Base-by-base conservation (phyloP, 2,113 vertebrate genomes). In the Tretioscincus oriximinensis region DNA sequence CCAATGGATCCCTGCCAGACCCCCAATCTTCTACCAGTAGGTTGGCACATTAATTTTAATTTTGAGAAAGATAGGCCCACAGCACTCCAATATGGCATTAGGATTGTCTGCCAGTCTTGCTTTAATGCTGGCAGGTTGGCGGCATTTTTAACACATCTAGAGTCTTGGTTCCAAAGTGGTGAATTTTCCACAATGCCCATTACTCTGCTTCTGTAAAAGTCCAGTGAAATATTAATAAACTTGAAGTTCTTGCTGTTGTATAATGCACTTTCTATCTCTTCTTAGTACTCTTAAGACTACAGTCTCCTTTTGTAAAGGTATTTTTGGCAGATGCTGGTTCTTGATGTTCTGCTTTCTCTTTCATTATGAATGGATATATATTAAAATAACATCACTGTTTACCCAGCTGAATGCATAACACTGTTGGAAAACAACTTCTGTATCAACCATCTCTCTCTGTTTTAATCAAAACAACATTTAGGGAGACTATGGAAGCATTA, bases 321-420 rank as follows among this genome's bases (percentile, higher is more conserved):
- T 35, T 87, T 90, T 80, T 86, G 82, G 77, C 80, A 90, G 70
- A 7, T 18, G 73, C 72, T 45, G 12, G 65, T 2, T 41, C 26
- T 85, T 81, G 84, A 47, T 63, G 7, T 71, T 10, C 10, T 22
- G 28, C 60, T 84, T 31, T 74, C 65, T 69, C 68, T 47, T 60
- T 20, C 64, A 74, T 28, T 49, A 21, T 35, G 79, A 51, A 26
- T 51, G 45, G 24, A 66, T 1, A 0, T 26, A 10, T 9, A 49
- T 84, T 80, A 77, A 73, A 72, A 28, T 18, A 54, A 12, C n/a
- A 82, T 77, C 79, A 66, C 79, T 88, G 28, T 66, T 14, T 29
- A 70, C 87, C 29, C 79, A 76, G 31, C 29, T 87, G 78, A 35
- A 60, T 60, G 45, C 22, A 20, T 49, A 45, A 29, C 2, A 28